These are phyloP conservation scores for Monochamus saltuarius DNA, from an alignment of 1,140 invertebrate species.

Conservation along the genomic window DNA sequence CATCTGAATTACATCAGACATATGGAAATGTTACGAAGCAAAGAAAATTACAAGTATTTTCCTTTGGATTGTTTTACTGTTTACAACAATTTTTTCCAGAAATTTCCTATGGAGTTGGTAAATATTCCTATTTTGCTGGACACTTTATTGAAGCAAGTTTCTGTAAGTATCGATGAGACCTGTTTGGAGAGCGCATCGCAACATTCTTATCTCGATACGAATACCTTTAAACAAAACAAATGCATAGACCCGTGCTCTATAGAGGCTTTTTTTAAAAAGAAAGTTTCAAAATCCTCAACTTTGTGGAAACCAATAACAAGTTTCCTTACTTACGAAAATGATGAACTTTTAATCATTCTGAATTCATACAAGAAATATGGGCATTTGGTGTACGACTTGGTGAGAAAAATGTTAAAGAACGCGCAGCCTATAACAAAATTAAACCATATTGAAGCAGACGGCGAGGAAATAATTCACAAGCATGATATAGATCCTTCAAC, in stretches of 20 bases:
- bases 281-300: background rate
- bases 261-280: constrained; percentile 7
- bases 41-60: constrained; percentile 10
- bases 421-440: constrained; percentile 3
- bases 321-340: constrained; percentile 24
- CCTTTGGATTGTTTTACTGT: constrained; percentile 10
- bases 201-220: background rate
- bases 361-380: constrained; percentile 23
- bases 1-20: constrained; percentile 31
- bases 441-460: background rate
- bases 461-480: constrained; percentile 23
- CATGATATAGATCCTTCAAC: constrained; percentile 25
- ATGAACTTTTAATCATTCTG: constrained; percentile 15
- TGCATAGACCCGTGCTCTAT: constrained; percentile 10
- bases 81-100: constrained; percentile 26
- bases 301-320: background rate
- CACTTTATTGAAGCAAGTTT: constrained; percentile 24
- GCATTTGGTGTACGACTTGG: constrained; percentile 5
- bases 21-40: constrained; percentile 20
- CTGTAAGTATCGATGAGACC: constrained; percentile 3
- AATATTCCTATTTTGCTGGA: constrained; percentile 15
- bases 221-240: constrained; percentile 9
- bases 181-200: background rate
- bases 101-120: constrained; percentile 22
- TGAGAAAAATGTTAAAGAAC: constrained; percentile 9